These are phyloP conservation scores for Antitype chi DNA, from an alignment of 2,888 invertebrate genomes.

Conservation along the genomic window DNA sequence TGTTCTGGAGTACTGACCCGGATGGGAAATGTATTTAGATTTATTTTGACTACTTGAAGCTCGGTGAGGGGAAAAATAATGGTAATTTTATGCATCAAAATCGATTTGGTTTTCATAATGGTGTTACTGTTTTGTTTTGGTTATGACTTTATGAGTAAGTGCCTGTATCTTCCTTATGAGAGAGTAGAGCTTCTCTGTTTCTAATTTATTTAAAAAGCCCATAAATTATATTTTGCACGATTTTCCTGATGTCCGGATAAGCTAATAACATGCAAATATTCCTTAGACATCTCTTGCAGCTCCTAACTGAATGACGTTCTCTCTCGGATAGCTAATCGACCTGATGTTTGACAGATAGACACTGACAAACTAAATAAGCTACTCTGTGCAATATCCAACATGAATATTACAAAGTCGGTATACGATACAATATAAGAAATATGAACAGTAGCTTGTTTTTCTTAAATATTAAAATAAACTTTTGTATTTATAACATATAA, in stretches of 20 bases:
- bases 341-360: not conserved
- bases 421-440: not conserved
- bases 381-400: not conserved
- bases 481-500: not conserved
- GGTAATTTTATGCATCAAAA: conserved; percentile 40
- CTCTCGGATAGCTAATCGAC: not conserved
- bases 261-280: not conserved
- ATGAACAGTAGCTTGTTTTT: not conserved
- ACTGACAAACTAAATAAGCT: not conserved
- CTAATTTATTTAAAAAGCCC: not conserved
- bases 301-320: not conserved
- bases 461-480: not conserved
- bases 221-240: not conserved
- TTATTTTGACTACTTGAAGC: conserved; percentile 34
- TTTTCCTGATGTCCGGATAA: not conserved
- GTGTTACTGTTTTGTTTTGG: not conserved
- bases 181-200: not conserved
- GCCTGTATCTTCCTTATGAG: not conserved
- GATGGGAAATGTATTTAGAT: conserved; percentile 48
- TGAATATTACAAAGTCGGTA: not conserved
- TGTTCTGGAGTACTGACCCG: conserved; percentile 35
- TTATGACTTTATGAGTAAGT: conserved; percentile 12
- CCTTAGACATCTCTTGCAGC: not conserved
- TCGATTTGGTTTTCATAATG: conserved; percentile 24
- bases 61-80: conserved; percentile 25